These are phyloP conservation scores for Megalops cyprinoides DNA, from an alignment of 2,797 vertebrate genomes.

Conservation along the genomic window DNA sequence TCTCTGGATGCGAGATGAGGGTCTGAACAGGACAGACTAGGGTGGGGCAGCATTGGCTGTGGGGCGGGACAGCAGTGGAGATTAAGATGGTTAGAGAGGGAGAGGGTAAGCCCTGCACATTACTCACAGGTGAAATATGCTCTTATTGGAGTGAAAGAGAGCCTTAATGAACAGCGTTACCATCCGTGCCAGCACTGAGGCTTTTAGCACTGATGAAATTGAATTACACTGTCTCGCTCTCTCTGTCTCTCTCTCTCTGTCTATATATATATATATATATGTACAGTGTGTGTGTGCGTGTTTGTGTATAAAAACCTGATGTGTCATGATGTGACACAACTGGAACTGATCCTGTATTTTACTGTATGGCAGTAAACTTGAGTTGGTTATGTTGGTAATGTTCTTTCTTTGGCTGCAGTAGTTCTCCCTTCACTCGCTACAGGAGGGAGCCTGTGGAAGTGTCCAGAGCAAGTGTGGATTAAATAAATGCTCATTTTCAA, in stretches of 20 bases:
- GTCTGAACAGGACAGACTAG: too few species aligned
- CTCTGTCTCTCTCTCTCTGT: constrained; percentile 10
- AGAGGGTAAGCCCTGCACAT: constrained; percentile 48
- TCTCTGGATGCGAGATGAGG: too few species aligned
- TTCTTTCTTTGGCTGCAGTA: too few species aligned
- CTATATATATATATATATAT: constrained; percentile 42
- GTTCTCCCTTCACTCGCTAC: too few species aligned
- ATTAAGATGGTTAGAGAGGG: not conserved
- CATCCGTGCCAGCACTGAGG: constrained; percentile 55
- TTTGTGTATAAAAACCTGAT: constrained; percentile 45
- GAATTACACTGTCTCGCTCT: constrained; percentile 49
- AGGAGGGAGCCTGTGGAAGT: too few species aligned
- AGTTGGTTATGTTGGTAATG: too few species aligned
- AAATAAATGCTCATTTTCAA: too few species aligned
- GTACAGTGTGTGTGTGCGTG: constrained; percentile 44
- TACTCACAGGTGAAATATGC: constrained; percentile 61
- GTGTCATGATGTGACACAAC: constrained; percentile 44
- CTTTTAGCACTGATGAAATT: constrained; percentile 63
- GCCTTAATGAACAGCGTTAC: constrained; percentile 57
- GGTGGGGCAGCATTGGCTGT: not conserved
- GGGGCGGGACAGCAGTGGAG: not conserved
- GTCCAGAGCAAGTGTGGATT: too few species aligned
- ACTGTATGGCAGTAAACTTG: too few species aligned
- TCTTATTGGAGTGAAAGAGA: constrained; percentile 39
- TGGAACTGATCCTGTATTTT: constrained; percentile 51